These are phyloP conservation scores for Euura saliciscinereae DNA, from an alignment of 1,140 invertebrate species.

Conservation along the genomic window DNA sequence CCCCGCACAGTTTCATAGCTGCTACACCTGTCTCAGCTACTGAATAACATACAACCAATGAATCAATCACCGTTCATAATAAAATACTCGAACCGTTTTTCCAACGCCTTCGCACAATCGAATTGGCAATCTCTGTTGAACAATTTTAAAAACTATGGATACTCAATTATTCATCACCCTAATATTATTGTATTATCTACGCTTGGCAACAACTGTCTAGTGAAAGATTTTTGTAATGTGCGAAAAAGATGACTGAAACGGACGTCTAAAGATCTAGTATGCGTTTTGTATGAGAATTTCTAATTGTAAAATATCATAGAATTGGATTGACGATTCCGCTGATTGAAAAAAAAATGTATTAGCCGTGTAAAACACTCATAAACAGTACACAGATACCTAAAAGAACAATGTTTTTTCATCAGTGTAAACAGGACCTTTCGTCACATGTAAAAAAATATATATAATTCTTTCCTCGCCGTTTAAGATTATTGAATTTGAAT, in stretches of 20 bases:
- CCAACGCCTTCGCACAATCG: conserved; percentile 42
- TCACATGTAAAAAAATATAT: not conserved
- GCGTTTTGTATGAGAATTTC: not conserved
- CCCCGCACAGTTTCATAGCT: conserved; percentile 37
- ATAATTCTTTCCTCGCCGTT: not conserved
- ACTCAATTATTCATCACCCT: not conserved
- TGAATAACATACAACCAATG: conserved; percentile 19
- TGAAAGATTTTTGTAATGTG: not conserved
- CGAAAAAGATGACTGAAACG: not conserved
- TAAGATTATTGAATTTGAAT: not conserved
- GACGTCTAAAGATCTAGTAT: not conserved
- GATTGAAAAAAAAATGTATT: conserved; percentile 10
- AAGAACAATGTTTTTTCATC: not conserved
- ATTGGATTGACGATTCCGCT: not conserved
- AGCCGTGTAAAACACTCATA: not conserved
- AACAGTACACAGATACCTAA: not conserved
- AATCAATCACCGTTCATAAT: not conserved
- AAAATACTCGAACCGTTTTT: not conserved
- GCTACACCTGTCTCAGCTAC: conserved; percentile 42
- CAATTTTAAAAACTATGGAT: not conserved
- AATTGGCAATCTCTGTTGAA: conserved; percentile 33
- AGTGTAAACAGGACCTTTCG: not conserved
- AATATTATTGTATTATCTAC: conserved; percentile 1
- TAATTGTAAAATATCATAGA: not conserved
- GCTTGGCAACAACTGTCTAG: conserved; percentile 30